Evolutionary conservation across 2,797 vertebrate species (phyloP), one percentile per base, ranked within the genome.

Genomic region (Dermochelys coriacea): DNA sequence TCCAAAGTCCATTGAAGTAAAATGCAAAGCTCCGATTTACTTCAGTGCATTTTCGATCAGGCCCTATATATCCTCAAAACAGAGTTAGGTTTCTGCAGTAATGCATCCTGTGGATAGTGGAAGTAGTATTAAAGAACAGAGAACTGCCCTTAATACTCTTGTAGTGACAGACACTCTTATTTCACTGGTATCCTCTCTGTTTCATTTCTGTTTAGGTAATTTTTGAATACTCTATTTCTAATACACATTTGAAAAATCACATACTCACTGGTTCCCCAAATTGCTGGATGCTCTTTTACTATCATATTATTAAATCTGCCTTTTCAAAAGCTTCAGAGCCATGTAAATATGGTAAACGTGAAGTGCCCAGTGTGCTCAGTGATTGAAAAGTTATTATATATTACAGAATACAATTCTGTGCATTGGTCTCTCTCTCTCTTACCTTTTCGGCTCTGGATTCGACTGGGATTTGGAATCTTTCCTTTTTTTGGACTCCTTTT

Each of bases 401-500:
- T 10, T 19, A 15, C 31, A 75, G 90, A 97, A 87, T 77, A 51
- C 82, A 88, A 94, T 96, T 90, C 93, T 95, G 75, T 51, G 91
- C 75, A 95, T 93, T 95, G 9, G 5, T 14, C 12, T 51, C 80
- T 91, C 98, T 54, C 41, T 41, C 41, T 1, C 99, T 99, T 98
- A 99, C 99, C 99, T 99, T 98, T 98, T 99, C 0, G 96, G 97
- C 96, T 98, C 98, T 96, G 99, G 96, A 96, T 98, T 98, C 97
- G 98, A 93, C 91, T 98, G 98, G 37, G 97, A 96, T 98, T 98
- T 99, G 97, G 98, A 97, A 98, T 99, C 99, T 98, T 98, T 99
- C 98, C 98, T 99, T 98, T 98, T 99, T 99, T 99, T 99, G 97
- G 99, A 99, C 98, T 99, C 99, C 98, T 99, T 99, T 99, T 98